Conservation (phyloP, 2,113 vertebrate genomes). For the Alligator sinensis region DNA sequence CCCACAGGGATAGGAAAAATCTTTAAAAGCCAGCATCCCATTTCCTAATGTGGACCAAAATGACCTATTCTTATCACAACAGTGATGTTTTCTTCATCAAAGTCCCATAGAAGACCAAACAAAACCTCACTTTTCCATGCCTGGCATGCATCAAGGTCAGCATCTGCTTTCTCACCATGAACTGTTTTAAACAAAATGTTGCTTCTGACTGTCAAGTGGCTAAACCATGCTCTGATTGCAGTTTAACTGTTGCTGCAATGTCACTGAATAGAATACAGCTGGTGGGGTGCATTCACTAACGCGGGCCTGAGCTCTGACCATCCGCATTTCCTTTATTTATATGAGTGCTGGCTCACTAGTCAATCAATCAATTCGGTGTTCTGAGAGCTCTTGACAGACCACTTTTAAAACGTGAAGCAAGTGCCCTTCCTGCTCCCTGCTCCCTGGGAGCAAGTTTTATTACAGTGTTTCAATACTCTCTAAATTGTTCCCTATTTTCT, state of each 20-base stretch:
- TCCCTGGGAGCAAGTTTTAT: background rate
- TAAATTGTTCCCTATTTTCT: rapidly evolving
- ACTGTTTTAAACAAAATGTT: background rate
- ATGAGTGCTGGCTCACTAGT: background rate
- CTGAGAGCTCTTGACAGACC: background rate
- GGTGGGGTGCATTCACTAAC: background rate
- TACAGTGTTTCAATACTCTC: background rate
- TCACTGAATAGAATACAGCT: background rate
- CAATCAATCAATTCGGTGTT: background rate
- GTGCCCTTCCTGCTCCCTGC: background rate
- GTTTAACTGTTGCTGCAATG: background rate
- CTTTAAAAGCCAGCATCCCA: rapidly evolving
- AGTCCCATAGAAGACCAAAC: background rate
- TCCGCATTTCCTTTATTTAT: background rate
- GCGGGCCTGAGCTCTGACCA: too few relatives aligned
- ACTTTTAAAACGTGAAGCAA: background rate
- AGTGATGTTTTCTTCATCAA: background rate
- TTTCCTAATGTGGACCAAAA: background rate
- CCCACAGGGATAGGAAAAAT: background rate
- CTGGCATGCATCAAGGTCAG: background rate
- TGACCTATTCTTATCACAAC: background rate
- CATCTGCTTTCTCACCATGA: background rate
- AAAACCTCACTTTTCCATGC: background rate
- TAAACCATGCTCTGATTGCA: background rate
- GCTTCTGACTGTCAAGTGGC: background rate